A percentile compares a stretch with the other conserved stretches of the same genome.
These are phyloP conservation scores for Natator depressus DNA, from an alignment of 2,113 vertebrate species.

Conservation along the genomic window DNA sequence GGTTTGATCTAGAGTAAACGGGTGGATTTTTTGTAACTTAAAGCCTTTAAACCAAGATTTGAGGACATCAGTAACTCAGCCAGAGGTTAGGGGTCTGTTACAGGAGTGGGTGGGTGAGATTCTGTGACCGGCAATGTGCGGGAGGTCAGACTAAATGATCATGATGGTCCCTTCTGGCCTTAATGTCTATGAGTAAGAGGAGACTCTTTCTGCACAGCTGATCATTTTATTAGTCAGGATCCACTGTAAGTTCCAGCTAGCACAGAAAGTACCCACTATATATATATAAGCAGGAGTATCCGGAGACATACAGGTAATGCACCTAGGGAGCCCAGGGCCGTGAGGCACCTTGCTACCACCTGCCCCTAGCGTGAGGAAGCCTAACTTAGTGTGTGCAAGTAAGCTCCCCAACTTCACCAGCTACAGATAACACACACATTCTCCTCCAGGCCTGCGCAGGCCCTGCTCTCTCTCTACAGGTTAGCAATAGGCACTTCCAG, in stretches of 20 bases:
- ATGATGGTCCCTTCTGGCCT: not conserved
- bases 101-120: not conserved
- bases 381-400: too few species aligned
- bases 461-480: not conserved
- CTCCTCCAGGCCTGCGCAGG: not conserved
- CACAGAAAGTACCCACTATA: not conserved
- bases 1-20: not conserved
- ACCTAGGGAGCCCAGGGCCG: not conserved
- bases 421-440: too few species aligned
- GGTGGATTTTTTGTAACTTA: not conserved
- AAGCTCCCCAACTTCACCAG: too few species aligned
- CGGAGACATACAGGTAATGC: not conserved
- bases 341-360: not conserved
- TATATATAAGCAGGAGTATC: fast-evolving
- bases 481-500: not conserved
- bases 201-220: not conserved
- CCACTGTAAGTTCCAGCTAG: not conserved
- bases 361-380: not conserved
- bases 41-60: not conserved
- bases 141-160: not conserved
- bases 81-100: not conserved
- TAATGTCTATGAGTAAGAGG: not conserved
- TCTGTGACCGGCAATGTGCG: not conserved
- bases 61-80: not conserved
- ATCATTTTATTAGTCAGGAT: not conserved